Conservation (phyloP, 1,140 invertebrate species). For the Philaenus spumarius region DNA sequence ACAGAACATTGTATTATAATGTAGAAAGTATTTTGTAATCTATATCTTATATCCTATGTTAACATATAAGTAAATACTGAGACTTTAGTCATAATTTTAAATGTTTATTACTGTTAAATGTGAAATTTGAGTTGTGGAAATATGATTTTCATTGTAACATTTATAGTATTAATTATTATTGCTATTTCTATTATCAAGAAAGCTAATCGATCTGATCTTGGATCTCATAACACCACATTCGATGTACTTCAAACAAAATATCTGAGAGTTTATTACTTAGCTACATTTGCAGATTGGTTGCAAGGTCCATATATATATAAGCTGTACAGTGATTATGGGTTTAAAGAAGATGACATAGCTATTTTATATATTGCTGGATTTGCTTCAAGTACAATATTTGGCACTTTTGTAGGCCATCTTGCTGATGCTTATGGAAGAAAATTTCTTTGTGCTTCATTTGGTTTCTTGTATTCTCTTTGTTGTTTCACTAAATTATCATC, state of each 20-base stretch:
- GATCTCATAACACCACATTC: constrained; percentile 24
- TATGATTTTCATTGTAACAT: constrained; percentile 3
- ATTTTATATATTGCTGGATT: constrained; percentile 59
- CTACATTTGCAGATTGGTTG: constrained; percentile 62
- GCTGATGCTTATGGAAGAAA: constrained; percentile 55
- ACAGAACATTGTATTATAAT: too few relatives aligned
- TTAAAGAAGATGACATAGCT: constrained; percentile 53
- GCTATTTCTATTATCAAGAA: not conserved
- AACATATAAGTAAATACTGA: too few relatives aligned
- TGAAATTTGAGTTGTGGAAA: too few relatives aligned
- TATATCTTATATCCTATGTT: too few relatives aligned
- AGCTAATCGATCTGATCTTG: not conserved
- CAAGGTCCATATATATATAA: constrained; percentile 67
- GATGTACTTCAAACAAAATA: constrained; percentile 48
- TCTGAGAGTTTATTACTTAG: constrained; percentile 54
- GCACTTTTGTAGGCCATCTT: constrained; percentile 46
- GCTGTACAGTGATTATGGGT: constrained; percentile 59
- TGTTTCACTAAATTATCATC: constrained; percentile 48
- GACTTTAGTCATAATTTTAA: too few relatives aligned
- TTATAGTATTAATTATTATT: not conserved
- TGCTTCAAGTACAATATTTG: constrained; percentile 56
- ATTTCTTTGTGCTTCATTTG: constrained; percentile 48
- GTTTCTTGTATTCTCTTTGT: constrained; percentile 53
- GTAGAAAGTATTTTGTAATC: too few relatives aligned
- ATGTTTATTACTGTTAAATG: too few relatives aligned